A percentile compares a stretch with the other conserved stretches of the same genome.
phyloP scores from a whole-genome alignment of 2,888 invertebrate genomes.

The Pammene fasciana region DNA sequence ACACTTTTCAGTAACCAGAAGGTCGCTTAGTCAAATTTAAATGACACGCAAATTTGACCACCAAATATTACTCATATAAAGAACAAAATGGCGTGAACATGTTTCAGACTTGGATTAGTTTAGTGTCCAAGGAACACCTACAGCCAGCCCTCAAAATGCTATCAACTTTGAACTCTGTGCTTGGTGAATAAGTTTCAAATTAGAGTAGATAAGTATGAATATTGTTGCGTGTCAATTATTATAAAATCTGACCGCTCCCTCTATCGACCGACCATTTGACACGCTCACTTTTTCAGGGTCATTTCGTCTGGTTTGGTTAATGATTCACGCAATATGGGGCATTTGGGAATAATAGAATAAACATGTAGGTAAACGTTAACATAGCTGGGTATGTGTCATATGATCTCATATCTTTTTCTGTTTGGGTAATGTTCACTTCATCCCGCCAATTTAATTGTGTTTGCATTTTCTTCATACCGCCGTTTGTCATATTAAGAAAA shows the following conservation, averaged over 20 bases:
- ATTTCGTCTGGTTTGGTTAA: neutral
- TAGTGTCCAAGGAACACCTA: neutral
- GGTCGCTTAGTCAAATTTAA: neutral
- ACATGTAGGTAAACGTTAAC: neutral
- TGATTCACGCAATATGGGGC: neutral
- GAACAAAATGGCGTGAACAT: constrained; percentile 2
- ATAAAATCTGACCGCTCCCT: constrained; percentile 35
- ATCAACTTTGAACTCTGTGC: neutral
- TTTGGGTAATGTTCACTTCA: too few species aligned
- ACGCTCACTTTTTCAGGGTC: constrained; percentile 20
- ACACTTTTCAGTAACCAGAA: neutral
- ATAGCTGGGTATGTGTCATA: neutral
- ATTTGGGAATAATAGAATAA: neutral
- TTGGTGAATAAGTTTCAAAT: neutral
- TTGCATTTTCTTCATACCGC: too few species aligned
- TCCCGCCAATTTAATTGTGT: too few species aligned
- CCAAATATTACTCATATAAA: neutral
- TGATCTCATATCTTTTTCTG: too few species aligned
- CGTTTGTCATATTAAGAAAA: too few species aligned
- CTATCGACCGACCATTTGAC: constrained; percentile 28
- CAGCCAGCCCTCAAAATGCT: neutral
- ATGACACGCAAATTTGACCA: neutral
- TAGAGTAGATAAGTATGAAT: neutral
- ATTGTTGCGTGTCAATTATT: constrained; percentile 30
- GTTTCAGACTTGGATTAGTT: neutral